Conservation (phyloP, 2,797 vertebrate species). For the Odontamblyopus rebecca region DNA sequence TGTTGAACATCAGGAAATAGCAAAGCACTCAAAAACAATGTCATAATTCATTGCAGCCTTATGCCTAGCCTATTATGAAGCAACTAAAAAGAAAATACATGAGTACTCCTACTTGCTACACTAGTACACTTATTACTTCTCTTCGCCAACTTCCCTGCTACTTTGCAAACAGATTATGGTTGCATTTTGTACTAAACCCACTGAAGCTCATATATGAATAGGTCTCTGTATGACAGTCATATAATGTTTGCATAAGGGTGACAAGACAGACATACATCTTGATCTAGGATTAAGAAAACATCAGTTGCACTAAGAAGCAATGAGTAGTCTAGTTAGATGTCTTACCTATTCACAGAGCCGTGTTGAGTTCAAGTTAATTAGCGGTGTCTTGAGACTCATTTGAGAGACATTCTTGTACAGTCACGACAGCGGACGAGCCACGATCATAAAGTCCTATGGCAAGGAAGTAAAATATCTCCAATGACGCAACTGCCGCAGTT, state of each 20-base stretch:
- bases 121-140: not conserved
- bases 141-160: not conserved
- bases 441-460: slow-evolving; percentile 14
- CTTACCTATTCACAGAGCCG: slow-evolving; percentile 48
- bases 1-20: slow-evolving; percentile 46
- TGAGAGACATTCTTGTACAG: slow-evolving; percentile 19
- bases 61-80: not conserved
- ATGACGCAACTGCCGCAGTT: slow-evolving; percentile 39
- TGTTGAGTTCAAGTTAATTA: slow-evolving; percentile 21
- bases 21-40: slow-evolving; percentile 23
- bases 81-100: not conserved
- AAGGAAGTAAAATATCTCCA: slow-evolving; percentile 45
- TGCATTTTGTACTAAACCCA: not conserved
- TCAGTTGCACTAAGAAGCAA: not conserved
- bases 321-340: not conserved
- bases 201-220: not conserved
- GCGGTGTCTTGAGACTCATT: slow-evolving; percentile 37
- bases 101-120: not conserved
- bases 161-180: not conserved
- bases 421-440: slow-evolving; percentile 1
- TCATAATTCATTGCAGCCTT: slow-evolving; percentile 6
- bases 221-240: not conserved
- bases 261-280: not conserved
- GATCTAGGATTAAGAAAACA: not conserved
- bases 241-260: too few species aligned